Evolutionary conservation across 53 echinoderm and acorn worm genomes (phyloP), one percentile per base, ranked within the genome.

Genomic region (Echinometra lucunter): DNA sequence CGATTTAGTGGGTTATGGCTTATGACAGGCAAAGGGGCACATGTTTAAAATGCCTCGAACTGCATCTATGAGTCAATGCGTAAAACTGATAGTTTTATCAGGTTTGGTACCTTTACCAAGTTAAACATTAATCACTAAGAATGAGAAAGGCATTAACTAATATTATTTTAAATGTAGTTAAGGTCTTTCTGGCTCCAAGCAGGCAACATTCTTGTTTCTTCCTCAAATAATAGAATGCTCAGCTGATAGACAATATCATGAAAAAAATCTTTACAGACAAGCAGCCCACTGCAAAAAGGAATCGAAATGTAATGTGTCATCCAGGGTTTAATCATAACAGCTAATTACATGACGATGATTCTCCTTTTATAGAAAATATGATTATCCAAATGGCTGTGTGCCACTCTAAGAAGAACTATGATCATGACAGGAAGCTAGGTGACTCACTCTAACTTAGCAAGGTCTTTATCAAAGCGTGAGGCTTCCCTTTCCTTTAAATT

Each of bases 401-500:
- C 83, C 45, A 47, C 49, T 75, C 37, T 6, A 0, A 75, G 47
- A 25, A 83, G 25, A 19, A 27, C 45, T 18, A 83, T 27, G 49
- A 28, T 83, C 23, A 47, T 83, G 83, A 83, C 45, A 75, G 40
- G 75, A 49, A 47, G 83, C 27, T 47, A 83, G 83, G 83, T 83
- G 83, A 83, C 35, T 83, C 83, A 83, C 28, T 47, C 83, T 56
- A 7, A 11, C n/a, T 49, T n/a, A 2, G 19, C 83, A 83, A 83
- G 49, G 45, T 28, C 47, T 83, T n/a, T 49, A 83, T 83, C 83
- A 34, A n/a, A 16, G 11, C n/a, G 28, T 27, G 83, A 49, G 83
- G 83, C 83, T 83, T 83, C 83, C 83, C 85, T 81, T 25, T 40
- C 81, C 49, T 83, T 83, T 45, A 49, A 19, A 85, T 85, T n/a